phyloP scores from a whole-genome alignment of 2,888 invertebrate genomes.

The Leucoma salicis region DNA sequence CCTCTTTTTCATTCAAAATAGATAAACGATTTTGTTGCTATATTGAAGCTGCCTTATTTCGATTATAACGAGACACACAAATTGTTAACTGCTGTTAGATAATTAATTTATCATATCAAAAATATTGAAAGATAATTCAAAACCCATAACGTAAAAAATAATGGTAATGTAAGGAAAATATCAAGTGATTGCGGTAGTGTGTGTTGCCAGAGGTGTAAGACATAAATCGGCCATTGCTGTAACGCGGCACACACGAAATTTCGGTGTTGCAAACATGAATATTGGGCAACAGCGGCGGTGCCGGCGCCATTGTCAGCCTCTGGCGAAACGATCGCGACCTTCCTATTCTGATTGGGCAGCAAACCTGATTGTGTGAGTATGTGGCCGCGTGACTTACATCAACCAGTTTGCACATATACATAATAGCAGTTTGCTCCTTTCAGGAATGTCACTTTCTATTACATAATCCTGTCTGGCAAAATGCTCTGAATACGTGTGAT shows the following conservation, averaged over 20 bases:
- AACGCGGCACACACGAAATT: constrained; percentile 76
- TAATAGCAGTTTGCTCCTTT: constrained; percentile 8
- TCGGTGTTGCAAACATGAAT: constrained; percentile 72
- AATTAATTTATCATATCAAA: too few relatives aligned
- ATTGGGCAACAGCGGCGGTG: constrained; percentile 66
- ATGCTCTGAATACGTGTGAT: too few relatives aligned
- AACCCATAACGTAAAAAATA: too few relatives aligned
- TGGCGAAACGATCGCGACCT: constrained; percentile 76
- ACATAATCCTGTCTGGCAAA: constrained; percentile 7
- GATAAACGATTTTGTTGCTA: too few relatives aligned
- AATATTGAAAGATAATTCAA: too few relatives aligned
- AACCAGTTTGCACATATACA: constrained; percentile 29
- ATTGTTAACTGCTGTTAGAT: too few relatives aligned
- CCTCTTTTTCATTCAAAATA: too few relatives aligned
- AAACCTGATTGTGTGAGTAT: constrained; percentile 64
- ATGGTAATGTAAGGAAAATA: constrained; percentile 16
- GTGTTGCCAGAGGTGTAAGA: constrained; percentile 31
- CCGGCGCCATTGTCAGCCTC: constrained; percentile 71
- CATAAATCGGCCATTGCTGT: constrained; percentile 60
- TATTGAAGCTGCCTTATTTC: too few relatives aligned
- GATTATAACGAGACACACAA: too few relatives aligned
- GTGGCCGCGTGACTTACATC: constrained; percentile 37
- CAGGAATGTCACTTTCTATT: constrained; percentile 11
- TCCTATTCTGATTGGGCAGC: constrained; percentile 72
- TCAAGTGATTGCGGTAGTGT: constrained; percentile 20